phyloP scores from a whole-genome alignment of 2,888 invertebrate genomes.

The Allolobophora icterica region DNA sequence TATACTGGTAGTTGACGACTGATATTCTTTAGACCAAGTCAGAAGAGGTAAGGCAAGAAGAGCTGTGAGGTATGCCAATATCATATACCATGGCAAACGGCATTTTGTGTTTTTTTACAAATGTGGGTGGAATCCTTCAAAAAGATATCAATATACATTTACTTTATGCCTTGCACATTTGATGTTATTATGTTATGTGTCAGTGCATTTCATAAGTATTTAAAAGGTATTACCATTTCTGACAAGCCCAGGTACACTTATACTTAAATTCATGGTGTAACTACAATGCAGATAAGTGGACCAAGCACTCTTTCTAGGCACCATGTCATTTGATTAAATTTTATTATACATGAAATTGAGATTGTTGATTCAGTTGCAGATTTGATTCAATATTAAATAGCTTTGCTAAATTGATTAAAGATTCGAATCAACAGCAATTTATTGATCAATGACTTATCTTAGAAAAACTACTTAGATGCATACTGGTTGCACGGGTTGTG shows the following conservation, averaged over 20 bases:
- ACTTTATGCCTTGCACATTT: neutral
- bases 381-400: neutral
- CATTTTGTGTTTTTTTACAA: neutral
- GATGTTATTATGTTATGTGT: neutral
- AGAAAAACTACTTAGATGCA: neutral
- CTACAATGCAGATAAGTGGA: neutral
- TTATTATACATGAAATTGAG: no score
- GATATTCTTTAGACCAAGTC: neutral
- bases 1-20: neutral
- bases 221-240: no score
- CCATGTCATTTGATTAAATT: no score
- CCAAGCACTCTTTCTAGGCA: neutral
- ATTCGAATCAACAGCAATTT: neutral
- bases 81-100: neutral
- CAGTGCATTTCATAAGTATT: no score
- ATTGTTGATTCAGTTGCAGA: neutral
- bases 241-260: no score
- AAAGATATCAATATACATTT: neutral
- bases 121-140: neutral
- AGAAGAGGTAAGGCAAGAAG: neutral
- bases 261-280: no score
- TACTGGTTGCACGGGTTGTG: neutral
- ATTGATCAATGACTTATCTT: neutral
- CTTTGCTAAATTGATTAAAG: neutral
- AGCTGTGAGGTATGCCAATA: neutral